These are phyloP conservation scores for Saccostrea echinata DNA, from an alignment of 1,140 invertebrate species.

Conservation along the genomic window DNA sequence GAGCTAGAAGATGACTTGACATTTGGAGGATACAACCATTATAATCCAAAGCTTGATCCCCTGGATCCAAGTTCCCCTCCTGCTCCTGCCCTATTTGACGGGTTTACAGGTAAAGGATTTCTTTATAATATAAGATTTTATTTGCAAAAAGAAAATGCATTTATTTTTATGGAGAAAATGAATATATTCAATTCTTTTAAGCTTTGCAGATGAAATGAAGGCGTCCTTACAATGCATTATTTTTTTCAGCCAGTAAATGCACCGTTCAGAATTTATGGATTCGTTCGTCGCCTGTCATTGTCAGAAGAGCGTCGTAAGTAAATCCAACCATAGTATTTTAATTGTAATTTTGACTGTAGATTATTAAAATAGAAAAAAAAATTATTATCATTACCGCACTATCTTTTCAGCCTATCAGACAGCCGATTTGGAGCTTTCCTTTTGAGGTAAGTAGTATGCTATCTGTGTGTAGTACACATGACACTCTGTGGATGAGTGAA, in stretches of 20 bases:
- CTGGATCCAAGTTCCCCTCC: not conserved
- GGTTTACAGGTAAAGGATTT: slow-evolving; percentile 4
- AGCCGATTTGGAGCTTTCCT: slow-evolving; percentile 4
- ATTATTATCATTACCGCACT: no score
- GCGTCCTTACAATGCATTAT: not conserved
- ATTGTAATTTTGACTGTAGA: no score
- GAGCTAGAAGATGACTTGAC: not conserved
- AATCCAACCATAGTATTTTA: not conserved
- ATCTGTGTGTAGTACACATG: no score
- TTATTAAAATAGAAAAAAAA: no score
- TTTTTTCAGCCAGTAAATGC: slow-evolving; percentile 13
- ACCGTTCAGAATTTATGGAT: not conserved
- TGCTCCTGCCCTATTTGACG: not conserved
- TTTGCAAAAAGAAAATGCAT: no score
- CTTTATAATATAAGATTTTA: no score
- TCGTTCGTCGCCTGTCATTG: not conserved
- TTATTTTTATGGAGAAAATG: no score
- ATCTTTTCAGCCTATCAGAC: not conserved
- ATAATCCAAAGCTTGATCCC: not conserved
- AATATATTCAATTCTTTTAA: no score
- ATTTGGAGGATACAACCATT: slow-evolving; percentile 20
- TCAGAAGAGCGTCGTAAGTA: slow-evolving; percentile 10
- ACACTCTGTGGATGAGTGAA: no score
- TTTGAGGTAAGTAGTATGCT: not conserved
- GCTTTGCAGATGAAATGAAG: no score